Evolutionary conservation across 1,140 invertebrate genomes (phyloP).

Genomic region (Tachypleus tridentatus): DNA sequence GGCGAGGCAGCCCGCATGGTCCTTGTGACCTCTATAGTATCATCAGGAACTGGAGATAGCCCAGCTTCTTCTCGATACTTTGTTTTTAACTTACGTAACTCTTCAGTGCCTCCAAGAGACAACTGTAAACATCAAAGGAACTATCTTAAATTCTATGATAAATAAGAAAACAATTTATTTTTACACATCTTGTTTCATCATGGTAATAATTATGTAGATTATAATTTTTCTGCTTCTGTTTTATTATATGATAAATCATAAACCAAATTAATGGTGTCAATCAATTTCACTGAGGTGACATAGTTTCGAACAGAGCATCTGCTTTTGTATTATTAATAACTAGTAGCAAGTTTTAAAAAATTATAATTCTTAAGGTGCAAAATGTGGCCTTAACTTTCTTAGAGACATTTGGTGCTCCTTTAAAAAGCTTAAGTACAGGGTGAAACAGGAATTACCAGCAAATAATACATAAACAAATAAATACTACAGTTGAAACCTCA

Average conservation of each 20-base stretch:
- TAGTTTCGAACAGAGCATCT: no score
- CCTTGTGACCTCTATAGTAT: conserved; percentile 83
- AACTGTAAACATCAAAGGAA: conserved; percentile 35
- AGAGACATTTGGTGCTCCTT: no score
- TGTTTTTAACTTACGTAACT: conserved; percentile 59
- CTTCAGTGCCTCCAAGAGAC: conserved; percentile 75
- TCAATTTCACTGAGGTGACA: no score
- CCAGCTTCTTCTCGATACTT: conserved; percentile 55
- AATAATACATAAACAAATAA: no score
- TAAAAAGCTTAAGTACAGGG: no score
- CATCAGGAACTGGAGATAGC: conserved; percentile 65
- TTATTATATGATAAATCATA: not conserved
- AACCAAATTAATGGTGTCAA: not conserved
- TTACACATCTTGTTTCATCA: not conserved
- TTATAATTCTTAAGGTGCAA: no score
- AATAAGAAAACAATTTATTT: not conserved
- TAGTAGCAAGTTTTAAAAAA: no score
- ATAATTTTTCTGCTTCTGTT: not conserved
- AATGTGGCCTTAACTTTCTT: no score
- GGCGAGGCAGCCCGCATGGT: conserved; percentile 90
- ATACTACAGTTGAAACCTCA: no score
- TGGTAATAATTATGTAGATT: conserved; percentile 1
- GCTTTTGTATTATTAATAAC: no score
- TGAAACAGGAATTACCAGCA: no score
- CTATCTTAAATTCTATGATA: not conserved